Base-by-base conservation (phyloP, 2,888 invertebrate genomes). In the Drosophila dives region DNA sequence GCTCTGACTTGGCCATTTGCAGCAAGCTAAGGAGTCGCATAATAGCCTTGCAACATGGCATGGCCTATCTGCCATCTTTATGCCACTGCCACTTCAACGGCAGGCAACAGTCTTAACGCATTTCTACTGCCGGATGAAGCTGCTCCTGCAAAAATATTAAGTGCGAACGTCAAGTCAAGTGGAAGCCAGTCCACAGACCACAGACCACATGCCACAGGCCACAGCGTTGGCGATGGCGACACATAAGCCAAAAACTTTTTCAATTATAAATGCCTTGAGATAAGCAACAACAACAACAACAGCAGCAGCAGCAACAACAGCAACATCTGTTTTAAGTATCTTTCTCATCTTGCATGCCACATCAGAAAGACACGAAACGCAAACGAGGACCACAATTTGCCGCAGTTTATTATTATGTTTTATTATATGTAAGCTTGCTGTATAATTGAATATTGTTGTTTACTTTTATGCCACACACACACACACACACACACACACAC, bases 241-340 rank as follows among this genome's bases (percentile, higher is more conserved):
- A 78, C 75, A 78, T 59, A 72, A 72, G 72, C 50, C 79, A 17
- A 72, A 86, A 84, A 84, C 84, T 84, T 84, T 83, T 86, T 86
- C 81, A 84, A 84, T 84, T 84, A 86, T 80, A 83, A 81, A 72
- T 71, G 74, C 77, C 73, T 73, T 76, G 65, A 73, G 74, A 74
- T 72, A 86, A 81, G 75, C 74, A 66, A 53, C 69, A 69, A 56
- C 66, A 72, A 10, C 54, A 54, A 17, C 45, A 59, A 0, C 56
- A 53, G 7, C 38, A 33, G 5, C 64, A 70, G 0, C 32, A 51
- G n/a, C 63, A 66, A 3, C 40, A 51, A 10, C 56, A 32, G 15
- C 42, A 51, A 4, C 60, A 58, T 42, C 72, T 65, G 64, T 63
- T 51, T 68, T 49, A 20, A 53, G 77, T 51, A 38, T 60, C 58